Evolutionary conservation across 1,140 invertebrate species (phyloP), one percentile per base, ranked within the genome.

Genomic region (Zaprionus inermis): DNA sequence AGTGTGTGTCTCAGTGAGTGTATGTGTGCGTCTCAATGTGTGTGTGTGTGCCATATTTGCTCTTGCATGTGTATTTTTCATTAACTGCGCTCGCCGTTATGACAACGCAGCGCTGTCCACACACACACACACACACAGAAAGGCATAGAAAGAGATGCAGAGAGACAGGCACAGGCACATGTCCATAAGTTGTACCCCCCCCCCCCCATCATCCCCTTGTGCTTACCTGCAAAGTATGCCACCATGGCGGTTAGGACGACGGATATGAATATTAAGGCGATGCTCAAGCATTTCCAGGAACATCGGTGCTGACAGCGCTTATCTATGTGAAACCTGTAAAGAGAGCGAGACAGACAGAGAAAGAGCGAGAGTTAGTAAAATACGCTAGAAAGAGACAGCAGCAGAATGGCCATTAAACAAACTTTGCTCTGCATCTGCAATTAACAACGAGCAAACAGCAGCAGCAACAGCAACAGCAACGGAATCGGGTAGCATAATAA

Each of bases 241-340:
- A 98, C 94, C 95, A 98, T 97, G 65, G 97, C 97, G 79, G 97
- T 95, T 79, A 98, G 94, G 73, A 96, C 96, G 75, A 98, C 96
- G 91, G 95, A 96, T 80, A 98, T 93, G 79, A 98, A 95, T 91
- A 98, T 97, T 93, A 98, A 95, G 74, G 96, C 95, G 92, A 98
- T 97, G 91, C 97, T 97, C 91, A 97, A 95, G 93, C 97, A 98
- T 93, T 98, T 98, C 98, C 98, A 99, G 84, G 97, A 97, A 94
- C 97, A 98, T 72, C 96, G 94, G 90, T 97, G 96, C 89, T 97
- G 96, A 93, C 97, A 97, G 71, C 97, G 95, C 93, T 98, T 98
- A 93, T 98, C 97, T 93, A 98, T 97, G 93, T 97, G 96, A 94
- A 98, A 98, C 91, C 92, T 92, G 91, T 3, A 41, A 41, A 76